A percentile compares a stretch with the other conserved stretches of the same genome.
Conservation (phyloP, 2,113 vertebrate genomes). For the Macrotis lagotis region DNA sequence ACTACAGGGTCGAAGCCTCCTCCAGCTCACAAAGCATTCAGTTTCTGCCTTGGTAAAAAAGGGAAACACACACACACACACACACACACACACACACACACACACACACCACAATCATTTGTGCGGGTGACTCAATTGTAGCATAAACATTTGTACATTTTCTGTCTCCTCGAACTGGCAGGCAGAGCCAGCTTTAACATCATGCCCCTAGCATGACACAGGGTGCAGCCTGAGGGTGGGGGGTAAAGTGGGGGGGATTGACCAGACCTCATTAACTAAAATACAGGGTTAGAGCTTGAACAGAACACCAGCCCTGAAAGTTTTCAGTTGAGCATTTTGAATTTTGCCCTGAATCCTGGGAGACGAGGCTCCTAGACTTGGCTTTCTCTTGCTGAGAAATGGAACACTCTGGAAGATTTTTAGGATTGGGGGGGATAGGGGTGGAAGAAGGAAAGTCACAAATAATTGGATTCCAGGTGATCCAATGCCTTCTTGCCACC, state of each 20-base stretch:
- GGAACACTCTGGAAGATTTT: background rate
- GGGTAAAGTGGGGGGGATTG: background rate
- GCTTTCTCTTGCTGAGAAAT: background rate
- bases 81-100: slow-evolving; percentile 61
- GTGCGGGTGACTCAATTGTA: slow-evolving; percentile 64
- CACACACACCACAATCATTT: slow-evolving; percentile 60
- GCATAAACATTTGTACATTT: slow-evolving; percentile 64
- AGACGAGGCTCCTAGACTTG: background rate
- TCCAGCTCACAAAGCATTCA: slow-evolving; percentile 50
- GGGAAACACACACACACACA: slow-evolving; percentile 53
- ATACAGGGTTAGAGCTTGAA: background rate
- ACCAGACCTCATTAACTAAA: slow-evolving; percentile 4
- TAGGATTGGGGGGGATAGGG: background rate
- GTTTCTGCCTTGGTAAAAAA: background rate
- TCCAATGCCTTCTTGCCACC: background rate
- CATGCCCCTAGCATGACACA: slow-evolving; percentile 21
- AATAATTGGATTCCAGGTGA: background rate
- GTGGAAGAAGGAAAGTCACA: background rate
- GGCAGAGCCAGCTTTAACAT: slow-evolving; percentile 56
- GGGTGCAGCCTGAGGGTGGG: slow-evolving; percentile 17
- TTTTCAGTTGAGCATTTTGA: background rate
- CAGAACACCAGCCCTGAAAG: background rate
- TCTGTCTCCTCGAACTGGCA: slow-evolving; percentile 63
- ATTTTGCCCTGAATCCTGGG: background rate
- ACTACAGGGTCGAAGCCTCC: slow-evolving; percentile 34